Percentiles rank a stretch among this genome's conserved stretches.
Evolutionary conservation across 1,140 invertebrate genomes (phyloP).

Genomic region (Trichoplusia ni): DNA sequence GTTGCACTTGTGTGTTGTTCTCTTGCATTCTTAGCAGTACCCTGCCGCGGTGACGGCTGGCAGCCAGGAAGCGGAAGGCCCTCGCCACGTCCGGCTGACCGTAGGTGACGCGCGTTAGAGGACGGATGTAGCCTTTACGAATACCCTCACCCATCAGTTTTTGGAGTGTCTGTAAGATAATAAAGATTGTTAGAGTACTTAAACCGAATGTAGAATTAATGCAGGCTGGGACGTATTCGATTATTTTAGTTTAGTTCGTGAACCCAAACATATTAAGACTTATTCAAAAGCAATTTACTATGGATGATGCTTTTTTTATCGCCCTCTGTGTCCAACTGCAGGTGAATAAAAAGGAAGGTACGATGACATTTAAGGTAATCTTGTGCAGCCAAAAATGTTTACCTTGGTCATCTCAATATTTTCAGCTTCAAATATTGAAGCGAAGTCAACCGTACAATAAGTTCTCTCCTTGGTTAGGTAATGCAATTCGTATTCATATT

Average conservation of each 20-base stretch:
- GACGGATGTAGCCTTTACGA: constrained; percentile 37
- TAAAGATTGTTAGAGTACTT: not conserved
- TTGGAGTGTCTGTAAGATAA: constrained; percentile 33
- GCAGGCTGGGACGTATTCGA: not conserved
- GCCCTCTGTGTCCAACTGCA: too few species aligned
- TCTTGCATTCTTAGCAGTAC: constrained; percentile 34
- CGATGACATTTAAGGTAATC: not conserved
- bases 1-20: not conserved
- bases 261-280: too few species aligned
- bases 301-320: too few species aligned
- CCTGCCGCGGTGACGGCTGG: constrained; percentile 39
- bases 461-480: constrained; percentile 21
- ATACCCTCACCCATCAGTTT: constrained; percentile 42
- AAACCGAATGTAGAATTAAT: not conserved
- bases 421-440: constrained; percentile 17
- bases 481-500: constrained; percentile 25
- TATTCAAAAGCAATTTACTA: too few species aligned
- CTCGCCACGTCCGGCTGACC: constrained; percentile 25
- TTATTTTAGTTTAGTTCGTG: not conserved
- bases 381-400: too few species aligned
- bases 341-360: not conserved
- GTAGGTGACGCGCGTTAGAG: constrained; percentile 42
- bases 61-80: constrained; percentile 38
- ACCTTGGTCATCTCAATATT: constrained; percentile 25
- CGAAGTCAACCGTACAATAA: constrained; percentile 33